phyloP scores from a whole-genome alignment of 2,797 vertebrate genomes.

The Carcharodon carcharias region DNA sequence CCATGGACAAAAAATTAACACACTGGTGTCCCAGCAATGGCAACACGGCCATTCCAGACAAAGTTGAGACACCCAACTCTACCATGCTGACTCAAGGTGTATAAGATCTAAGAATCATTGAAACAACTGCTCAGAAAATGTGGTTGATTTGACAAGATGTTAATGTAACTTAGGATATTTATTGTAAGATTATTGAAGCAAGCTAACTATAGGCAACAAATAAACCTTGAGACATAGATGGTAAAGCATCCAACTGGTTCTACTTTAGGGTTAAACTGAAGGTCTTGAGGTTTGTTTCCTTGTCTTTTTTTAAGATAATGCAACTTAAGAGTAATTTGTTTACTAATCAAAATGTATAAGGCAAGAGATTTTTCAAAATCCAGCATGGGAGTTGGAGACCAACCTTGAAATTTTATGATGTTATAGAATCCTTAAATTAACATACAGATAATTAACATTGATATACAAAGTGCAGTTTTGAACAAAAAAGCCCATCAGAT shows the following conservation, averaged over 20 bases:
- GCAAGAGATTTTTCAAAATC: not conserved
- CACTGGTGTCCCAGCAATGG: not conserved
- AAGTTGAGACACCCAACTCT: not conserved
- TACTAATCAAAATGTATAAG: not conserved
- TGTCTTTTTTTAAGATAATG: not conserved
- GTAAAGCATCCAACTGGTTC: not conserved
- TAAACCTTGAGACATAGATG: not conserved
- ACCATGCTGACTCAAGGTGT: not conserved
- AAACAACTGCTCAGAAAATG: not conserved
- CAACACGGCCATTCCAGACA: not conserved
- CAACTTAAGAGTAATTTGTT: not conserved
- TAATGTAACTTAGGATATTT: not conserved
- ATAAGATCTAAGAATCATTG: not conserved
- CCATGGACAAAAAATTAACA: not conserved
- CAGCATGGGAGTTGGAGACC: no score
- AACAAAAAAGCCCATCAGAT: not conserved
- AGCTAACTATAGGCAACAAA: not conserved
- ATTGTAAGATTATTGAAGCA: not conserved
- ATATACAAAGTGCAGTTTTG: not conserved
- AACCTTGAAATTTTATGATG: not conserved
- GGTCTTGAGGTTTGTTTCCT: not conserved
- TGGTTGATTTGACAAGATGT: not conserved
- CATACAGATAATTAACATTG: not conserved
- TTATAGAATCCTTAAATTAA: not conserved
- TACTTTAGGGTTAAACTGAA: not conserved